Evolutionary conservation across 2,113 vertebrate species (phyloP), one percentile per base, ranked within the genome.

Genomic region (Pelmatolapia mariae): DNA sequence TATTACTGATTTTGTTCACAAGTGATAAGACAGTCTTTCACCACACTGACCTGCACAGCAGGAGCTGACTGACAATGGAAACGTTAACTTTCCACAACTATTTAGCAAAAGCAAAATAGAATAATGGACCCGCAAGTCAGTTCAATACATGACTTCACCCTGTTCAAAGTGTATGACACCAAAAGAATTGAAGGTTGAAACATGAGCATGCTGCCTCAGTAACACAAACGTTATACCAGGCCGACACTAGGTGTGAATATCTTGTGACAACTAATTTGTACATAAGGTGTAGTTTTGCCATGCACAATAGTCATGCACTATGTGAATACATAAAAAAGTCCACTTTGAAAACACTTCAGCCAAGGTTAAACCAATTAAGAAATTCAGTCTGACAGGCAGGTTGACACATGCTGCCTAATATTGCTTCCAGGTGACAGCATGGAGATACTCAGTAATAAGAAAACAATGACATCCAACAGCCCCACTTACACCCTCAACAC

Each of bases 301-400:
- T 59, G 15, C 56, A 59, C 8, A 0, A 29, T 29, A 57, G 56
- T 57, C 56, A 57, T 29, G 56, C 24, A 59, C 56, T 6, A 61
- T 18, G 15, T 61, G 57, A 31, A 31, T 2, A 10, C 3, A 18
- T 61, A 0, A 61, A 29, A 61, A 61, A 61, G 54, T 31, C 57
- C 57, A 61, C 57, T 53, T 53, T 22, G 52, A n/a, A 61, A 31
- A 61, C 26, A 29, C 57, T 10, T 61, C 56, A 59, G 56, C 56
- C 4, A 1, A 57, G 56, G 13, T 16, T 59, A 29, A 59, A 29
- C 56, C 24, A 29, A 1, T 57, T 57, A 29, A 57, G 13, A 29
- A 57, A 57, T 57, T 29, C 24, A 57, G 5, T 29, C 54, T 57
- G 24, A 57, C 24, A 57, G 54, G 54, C 12, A 57, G 24, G 54